Base-by-base conservation (phyloP, 2,888 invertebrate genomes). In the Stenolophus ochropezus region DNA sequence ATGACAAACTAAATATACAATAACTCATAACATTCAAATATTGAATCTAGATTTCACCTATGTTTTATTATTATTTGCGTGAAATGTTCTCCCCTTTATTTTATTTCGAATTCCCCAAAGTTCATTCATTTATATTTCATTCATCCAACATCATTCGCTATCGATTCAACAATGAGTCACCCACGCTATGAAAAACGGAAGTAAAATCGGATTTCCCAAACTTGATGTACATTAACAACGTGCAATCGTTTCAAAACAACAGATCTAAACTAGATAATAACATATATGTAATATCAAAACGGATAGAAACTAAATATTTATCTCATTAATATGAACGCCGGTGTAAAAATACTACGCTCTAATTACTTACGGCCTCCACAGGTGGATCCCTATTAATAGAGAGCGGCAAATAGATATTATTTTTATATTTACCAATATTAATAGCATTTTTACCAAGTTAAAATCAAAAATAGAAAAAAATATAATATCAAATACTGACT, bases 281-380 rank as follows among this genome's bases (percentile, higher is more conserved):
- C 65, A 69, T 69, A 69, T 69, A 33, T 69, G 65, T 69, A 69
- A 69, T 69, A 69, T 33, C 8, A 69, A 69, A 69, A 69, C 65
- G 65, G 65, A 69, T 69, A 69, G 65, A 69, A 69, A 69, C 65
- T 73, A 73, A 73, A 73, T 73, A 73, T 73, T 73, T 73, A 73
- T 73, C 73, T 49, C 73, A 73, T 73, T 73, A 73, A 49, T 49
- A 73, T 47, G 73, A 73, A 49, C 27, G 49, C n/a, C 47, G 23
- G 20, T 49, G 21, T 73, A 73, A 73, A 73, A 73, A 73, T 73
- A 49, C 8, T 23, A 73, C 27, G 73, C 73, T 73, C 73, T 73
- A 73, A 73, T 73, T 73, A 73, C 23, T 49, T 20, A 47, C 21
- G 47, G 23, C 73, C 73, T 73, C 21, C n/a, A 23, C 73, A 73